Evolutionary conservation across 2,888 invertebrate genomes (phyloP).

Genomic region (Scrobipalpa atriplicella): DNA sequence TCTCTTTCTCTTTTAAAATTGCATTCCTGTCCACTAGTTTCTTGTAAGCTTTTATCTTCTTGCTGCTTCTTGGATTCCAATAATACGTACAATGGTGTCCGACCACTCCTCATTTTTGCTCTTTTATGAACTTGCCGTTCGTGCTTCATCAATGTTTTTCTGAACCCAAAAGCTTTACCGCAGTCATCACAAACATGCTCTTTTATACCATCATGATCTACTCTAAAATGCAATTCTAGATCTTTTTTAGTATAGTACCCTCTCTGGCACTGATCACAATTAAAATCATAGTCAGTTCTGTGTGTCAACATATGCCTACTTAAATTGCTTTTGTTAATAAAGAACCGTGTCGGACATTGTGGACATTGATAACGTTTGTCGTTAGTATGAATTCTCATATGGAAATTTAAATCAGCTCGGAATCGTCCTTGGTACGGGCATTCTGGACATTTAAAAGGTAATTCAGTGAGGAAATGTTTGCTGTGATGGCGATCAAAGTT

Average conservation of each 20-base stretch:
- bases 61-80: constrained; percentile 2
- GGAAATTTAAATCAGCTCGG: constrained; percentile 67
- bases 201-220: constrained; percentile 68
- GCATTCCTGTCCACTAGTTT: background rate
- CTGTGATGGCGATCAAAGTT: constrained; percentile 63
- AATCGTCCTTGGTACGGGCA: constrained; percentile 69
- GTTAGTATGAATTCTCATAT: constrained; percentile 72
- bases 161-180: constrained; percentile 67
- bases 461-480: constrained; percentile 54
- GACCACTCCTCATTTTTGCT: constrained; percentile 62
- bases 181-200: constrained; percentile 70
- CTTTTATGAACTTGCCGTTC: constrained; percentile 61
- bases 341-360: constrained; percentile 65
- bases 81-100: constrained; percentile 64
- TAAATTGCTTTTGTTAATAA: constrained; percentile 71
- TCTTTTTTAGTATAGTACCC: constrained; percentile 65
- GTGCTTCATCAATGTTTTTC: constrained; percentile 53
- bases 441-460: constrained; percentile 39
- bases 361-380: constrained; percentile 72
- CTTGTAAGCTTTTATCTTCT: background rate
- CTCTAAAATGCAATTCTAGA: constrained; percentile 67
- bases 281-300: constrained; percentile 57
- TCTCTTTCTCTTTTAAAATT: background rate
- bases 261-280: constrained; percentile 64
- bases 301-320: constrained; percentile 68